phyloP scores from a whole-genome alignment of 2,888 invertebrate genomes.

The Drymonia ruficornis region DNA sequence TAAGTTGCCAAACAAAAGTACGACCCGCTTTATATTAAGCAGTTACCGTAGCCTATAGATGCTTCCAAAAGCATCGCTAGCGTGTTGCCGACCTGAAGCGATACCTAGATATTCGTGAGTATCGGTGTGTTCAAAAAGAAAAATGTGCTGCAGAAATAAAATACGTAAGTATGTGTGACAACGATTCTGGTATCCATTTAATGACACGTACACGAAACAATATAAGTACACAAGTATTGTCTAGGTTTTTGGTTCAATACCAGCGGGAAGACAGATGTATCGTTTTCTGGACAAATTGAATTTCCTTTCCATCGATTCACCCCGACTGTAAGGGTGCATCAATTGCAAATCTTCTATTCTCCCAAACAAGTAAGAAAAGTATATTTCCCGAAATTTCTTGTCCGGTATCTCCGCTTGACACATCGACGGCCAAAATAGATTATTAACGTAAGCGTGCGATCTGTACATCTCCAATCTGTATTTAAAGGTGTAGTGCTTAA shows the following conservation, averaged over 20 bases:
- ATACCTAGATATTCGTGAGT: neutral
- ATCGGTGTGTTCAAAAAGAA: neutral
- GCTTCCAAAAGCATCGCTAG: too few relatives aligned
- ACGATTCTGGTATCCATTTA: neutral
- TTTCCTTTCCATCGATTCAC: slow-evolving; percentile 51
- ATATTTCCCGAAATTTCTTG: slow-evolving; percentile 74
- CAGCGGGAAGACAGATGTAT: slow-evolving; percentile 59
- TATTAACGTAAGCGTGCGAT: slow-evolving; percentile 58
- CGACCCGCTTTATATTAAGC: too few relatives aligned
- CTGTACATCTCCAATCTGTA: slow-evolving; percentile 60
- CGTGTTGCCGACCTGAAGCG: too few relatives aligned
- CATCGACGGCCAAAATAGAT: slow-evolving; percentile 74
- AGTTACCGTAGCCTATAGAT: too few relatives aligned
- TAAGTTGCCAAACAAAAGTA: too few relatives aligned
- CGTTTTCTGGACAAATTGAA: slow-evolving; percentile 42
- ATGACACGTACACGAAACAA: slow-evolving; percentile 1
- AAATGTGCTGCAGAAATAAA: neutral
- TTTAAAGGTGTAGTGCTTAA: slow-evolving; percentile 47
- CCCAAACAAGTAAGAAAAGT: slow-evolving; percentile 64
- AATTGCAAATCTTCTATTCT: slow-evolving; percentile 59
- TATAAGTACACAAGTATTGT: slow-evolving; percentile 8
- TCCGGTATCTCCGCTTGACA: slow-evolving; percentile 68
- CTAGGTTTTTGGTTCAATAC: slow-evolving; percentile 43
- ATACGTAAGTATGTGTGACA: neutral
- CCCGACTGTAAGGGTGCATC: slow-evolving; percentile 61